Conservation (phyloP, 2,888 invertebrate genomes). For the Trichacis sp. region DNA sequence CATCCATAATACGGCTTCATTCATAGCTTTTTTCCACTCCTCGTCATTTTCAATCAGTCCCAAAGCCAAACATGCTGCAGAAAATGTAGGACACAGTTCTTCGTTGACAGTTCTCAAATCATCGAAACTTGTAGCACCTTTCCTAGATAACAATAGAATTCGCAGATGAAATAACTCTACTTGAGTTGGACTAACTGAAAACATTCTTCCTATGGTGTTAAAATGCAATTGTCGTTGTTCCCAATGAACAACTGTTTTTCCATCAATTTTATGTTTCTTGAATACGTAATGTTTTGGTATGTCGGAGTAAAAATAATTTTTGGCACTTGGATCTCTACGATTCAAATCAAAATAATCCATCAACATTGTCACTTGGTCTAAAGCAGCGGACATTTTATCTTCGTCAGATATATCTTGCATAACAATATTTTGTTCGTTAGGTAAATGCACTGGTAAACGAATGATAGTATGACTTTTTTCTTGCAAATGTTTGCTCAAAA, state of each 20-base stretch:
- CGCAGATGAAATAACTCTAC: conserved; percentile 5
- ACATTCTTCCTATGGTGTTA: conserved; percentile 5
- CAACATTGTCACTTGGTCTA: too few relatives aligned
- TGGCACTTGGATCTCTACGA: too few relatives aligned
- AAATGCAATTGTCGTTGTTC: background rate
- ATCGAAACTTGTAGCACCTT: conserved; percentile 11
- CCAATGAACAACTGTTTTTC: conserved; percentile 6
- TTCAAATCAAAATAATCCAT: too few relatives aligned
- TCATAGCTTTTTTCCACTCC: conserved; percentile 10
- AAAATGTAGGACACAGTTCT: background rate
- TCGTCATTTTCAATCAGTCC: conserved; percentile 12
- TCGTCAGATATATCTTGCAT: too few relatives aligned
- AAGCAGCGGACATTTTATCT: too few relatives aligned
- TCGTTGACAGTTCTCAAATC: conserved; percentile 9
- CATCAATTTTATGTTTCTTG: conserved; percentile 16
- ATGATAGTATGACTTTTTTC: too few relatives aligned
- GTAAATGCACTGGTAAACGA: too few relatives aligned
- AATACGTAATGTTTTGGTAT: conserved; percentile 23
- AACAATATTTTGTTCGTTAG: too few relatives aligned
- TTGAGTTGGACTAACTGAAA: conserved; percentile 19
- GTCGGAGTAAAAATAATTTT: conserved; percentile 26
- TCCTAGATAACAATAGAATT: background rate
- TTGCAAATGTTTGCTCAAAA: too few relatives aligned
- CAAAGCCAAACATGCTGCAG: background rate
- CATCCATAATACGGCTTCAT: conserved; percentile 4